A percentile compares a stretch with the other conserved stretches of the same genome.
Evolutionary conservation across 2,113 vertebrate species (phyloP).

Genomic region (Coryphaenoides rupestris): DNA sequence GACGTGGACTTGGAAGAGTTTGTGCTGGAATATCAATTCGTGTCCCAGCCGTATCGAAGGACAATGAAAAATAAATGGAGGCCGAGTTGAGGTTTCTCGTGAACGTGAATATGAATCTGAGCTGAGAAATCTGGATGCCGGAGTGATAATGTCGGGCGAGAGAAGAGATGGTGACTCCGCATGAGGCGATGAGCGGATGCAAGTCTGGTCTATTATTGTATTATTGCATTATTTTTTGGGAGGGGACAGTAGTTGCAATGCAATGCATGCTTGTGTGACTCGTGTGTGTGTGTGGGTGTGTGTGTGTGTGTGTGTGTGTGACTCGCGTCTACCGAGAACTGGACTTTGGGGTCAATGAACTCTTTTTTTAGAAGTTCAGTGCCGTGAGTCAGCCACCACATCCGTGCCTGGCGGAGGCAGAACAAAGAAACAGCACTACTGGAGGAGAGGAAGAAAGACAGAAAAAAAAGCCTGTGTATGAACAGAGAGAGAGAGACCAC

Average conservation of each 20-base stretch:
- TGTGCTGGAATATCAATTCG: slow-evolving; percentile 58
- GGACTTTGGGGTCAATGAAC: slow-evolving; percentile 17
- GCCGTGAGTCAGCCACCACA: slow-evolving; percentile 50
- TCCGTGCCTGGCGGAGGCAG: slow-evolving; percentile 25
- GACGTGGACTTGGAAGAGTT: slow-evolving; percentile 71
- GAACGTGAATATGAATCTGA: slow-evolving; percentile 42
- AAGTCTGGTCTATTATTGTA: background rate
- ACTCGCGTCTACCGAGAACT: too few relatives aligned
- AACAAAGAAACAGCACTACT: slow-evolving; percentile 41
- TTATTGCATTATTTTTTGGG: background rate
- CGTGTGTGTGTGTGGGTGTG: too few relatives aligned
- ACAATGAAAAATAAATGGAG: slow-evolving; percentile 53
- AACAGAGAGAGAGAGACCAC: slow-evolving; percentile 13
- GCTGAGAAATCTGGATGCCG: background rate
- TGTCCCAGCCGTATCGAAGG: slow-evolving; percentile 15
- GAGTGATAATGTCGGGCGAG: background rate
- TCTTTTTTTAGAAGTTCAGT: slow-evolving; percentile 24
- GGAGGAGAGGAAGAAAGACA: slow-evolving; percentile 11
- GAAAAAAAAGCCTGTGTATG: slow-evolving; percentile 12
- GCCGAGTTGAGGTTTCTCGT: slow-evolving; percentile 33
- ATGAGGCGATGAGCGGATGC: too few relatives aligned
- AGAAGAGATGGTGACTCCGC: too few relatives aligned
- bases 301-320: too few relatives aligned
- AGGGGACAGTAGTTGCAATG: background rate
- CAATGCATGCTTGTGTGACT: too few relatives aligned